Conservation (phyloP, 2,888 invertebrate species). For the Pheosia tremula region DNA sequence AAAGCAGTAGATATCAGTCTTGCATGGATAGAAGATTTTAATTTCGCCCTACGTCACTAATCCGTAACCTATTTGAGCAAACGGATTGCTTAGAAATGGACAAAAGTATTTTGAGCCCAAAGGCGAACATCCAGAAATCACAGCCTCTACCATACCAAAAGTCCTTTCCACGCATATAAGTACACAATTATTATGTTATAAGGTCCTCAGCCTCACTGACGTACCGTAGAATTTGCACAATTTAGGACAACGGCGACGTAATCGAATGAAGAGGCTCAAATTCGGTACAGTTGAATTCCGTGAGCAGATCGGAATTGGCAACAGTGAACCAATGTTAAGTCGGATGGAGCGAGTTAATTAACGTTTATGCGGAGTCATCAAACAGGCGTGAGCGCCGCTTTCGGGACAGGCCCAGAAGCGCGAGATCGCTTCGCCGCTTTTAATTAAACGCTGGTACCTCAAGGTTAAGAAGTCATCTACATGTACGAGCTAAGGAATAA, state of each 20-base stretch:
- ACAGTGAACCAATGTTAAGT: slow-evolving; percentile 48
- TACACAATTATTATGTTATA: too few species aligned
- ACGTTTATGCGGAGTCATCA: slow-evolving; percentile 69
- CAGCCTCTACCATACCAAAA: slow-evolving; percentile 43
- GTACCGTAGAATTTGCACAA: slow-evolving; percentile 7
- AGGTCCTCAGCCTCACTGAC: too few species aligned
- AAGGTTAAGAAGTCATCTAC: slow-evolving; percentile 42
- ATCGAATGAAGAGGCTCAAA: slow-evolving; percentile 19
- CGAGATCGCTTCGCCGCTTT: slow-evolving; percentile 54
- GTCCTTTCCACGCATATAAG: slow-evolving; percentile 22
- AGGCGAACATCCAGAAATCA: slow-evolving; percentile 54
- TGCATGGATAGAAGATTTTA: slow-evolving; percentile 64
- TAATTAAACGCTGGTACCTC: slow-evolving; percentile 59
- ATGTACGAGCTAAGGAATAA: too few species aligned
- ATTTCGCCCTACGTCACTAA: slow-evolving; percentile 71
- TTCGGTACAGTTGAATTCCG: slow-evolving; percentile 29
- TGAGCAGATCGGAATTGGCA: slow-evolving; percentile 31
- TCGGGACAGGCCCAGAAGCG: slow-evolving; percentile 50
- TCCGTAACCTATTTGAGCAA: slow-evolving; percentile 64
- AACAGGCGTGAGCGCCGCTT: slow-evolving; percentile 52
- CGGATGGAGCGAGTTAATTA: slow-evolving; percentile 67
- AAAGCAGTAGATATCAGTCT: slow-evolving; percentile 10
- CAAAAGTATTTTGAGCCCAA: slow-evolving; percentile 48
- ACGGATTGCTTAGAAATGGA: slow-evolving; percentile 57
- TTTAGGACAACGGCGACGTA: slow-evolving; percentile 9